Evolutionary conservation across 1,140 invertebrate genomes (phyloP), one percentile per base, ranked within the genome.

Genomic region (Apis mellifera): DNA sequence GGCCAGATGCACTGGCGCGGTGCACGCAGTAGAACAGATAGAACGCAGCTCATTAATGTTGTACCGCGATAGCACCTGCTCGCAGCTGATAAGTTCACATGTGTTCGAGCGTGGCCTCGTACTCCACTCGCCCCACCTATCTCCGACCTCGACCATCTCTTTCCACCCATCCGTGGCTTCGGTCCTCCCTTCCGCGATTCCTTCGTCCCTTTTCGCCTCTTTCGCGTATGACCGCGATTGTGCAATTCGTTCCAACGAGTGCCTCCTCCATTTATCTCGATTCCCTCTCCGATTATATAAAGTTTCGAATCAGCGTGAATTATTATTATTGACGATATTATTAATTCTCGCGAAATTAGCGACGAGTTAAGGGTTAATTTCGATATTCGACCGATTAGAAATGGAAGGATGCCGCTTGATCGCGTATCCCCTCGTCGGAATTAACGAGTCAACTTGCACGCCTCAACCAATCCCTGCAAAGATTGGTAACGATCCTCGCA

Each of bases 1-100:
- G 70, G 11, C 57, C 52, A 59, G 72, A 69, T 85, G 60, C 60
- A 85, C 50, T 52, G n/a, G 52, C 15, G 48, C n/a, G 57, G 68
- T 9, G 74, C 84, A 85, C 86, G 87, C 86, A 84, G 85, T 80
- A 75, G 86, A 85, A 79, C 32, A 72, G 72, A 85, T 74, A 88
- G 78, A 87, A 83, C 52, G 76, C 68, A 77, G 42, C 80, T 88
- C 87, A 78, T 88, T 88, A 88, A 85, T 82, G 84, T 88, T 83
- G 70, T 80, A 66, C 62, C 71, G 80, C 76, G 79, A 83, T 83
- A 88, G 80, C 87, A 87, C 79, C 86, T 88, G 87, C 80, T 87
- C 57, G 86, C 72, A 64, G 80, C 86, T 83, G 86, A 88, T 88
- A 88, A 88, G 64, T 88, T 83, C 76, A 48, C 79, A 69, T 83